These are phyloP conservation scores for Xiphorhynchus erythropygius DNA, from an alignment of 2,797 vertebrate genomes.

Conservation along the genomic window DNA sequence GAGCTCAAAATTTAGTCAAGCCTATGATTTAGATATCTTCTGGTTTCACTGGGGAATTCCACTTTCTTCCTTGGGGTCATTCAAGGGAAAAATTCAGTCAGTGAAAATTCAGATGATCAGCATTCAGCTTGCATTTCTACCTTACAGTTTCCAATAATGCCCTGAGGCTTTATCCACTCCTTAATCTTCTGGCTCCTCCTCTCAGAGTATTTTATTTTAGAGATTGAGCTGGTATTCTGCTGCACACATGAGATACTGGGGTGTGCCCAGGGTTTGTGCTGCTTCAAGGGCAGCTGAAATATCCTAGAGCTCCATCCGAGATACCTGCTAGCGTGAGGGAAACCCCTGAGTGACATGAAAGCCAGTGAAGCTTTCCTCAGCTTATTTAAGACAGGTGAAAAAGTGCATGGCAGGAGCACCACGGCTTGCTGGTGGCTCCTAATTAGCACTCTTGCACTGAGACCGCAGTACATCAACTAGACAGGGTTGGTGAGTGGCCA, in stretches of 20 bases:
- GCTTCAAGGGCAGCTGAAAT: background rate
- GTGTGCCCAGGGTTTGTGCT: background rate
- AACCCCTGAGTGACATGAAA: background rate
- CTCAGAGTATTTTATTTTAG: background rate
- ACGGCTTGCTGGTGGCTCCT: background rate
- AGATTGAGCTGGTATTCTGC: background rate
- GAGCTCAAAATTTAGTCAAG: background rate
- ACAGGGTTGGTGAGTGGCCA: background rate
- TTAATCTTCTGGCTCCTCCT: background rate
- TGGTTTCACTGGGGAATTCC: background rate
- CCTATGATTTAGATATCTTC: background rate
- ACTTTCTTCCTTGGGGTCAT: background rate
- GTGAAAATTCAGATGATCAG: background rate
- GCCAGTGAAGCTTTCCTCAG: background rate
- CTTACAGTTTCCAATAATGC: background rate
- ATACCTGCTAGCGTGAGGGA: rapidly evolving
- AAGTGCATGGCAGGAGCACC: background rate
- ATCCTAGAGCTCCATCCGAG: background rate
- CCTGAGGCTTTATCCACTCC: background rate
- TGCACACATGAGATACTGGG: background rate
- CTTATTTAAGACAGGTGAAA: background rate
- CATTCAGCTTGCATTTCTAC: background rate
- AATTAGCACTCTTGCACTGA: background rate
- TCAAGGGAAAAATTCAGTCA: background rate
- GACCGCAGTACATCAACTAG: background rate